phyloP scores from a whole-genome alignment of 2,888 invertebrate genomes.

The Drosophila mimica region DNA sequence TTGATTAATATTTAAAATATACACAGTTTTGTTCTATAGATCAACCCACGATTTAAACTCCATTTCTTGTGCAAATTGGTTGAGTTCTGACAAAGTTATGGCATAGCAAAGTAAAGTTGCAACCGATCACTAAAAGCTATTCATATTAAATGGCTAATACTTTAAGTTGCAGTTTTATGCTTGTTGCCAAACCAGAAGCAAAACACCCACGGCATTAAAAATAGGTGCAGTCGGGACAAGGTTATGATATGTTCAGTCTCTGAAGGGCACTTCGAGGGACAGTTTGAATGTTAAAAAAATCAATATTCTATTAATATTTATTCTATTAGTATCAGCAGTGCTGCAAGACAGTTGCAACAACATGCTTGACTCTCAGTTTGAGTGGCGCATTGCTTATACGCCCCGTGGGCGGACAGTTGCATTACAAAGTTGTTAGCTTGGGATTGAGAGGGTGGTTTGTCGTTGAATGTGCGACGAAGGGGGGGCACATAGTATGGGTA shows the following conservation, averaged over 20 bases:
- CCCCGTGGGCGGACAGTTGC: slow-evolving; percentile 56
- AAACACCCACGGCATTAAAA: background rate
- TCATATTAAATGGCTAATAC: background rate
- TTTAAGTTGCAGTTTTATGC: background rate
- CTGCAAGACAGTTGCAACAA: slow-evolving; percentile 22
- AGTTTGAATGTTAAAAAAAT: background rate
- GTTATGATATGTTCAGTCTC: background rate
- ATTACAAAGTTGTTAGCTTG: slow-evolving; percentile 36
- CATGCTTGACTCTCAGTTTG: slow-evolving; percentile 7
- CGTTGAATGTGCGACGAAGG: background rate
- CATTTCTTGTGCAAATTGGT: background rate
- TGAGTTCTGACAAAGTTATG: background rate
- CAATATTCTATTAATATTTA: slow-evolving; percentile 17
- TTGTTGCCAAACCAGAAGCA: background rate
- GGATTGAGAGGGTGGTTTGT: background rate
- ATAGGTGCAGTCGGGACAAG: background rate
- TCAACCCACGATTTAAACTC: background rate
- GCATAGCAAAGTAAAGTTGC: background rate
- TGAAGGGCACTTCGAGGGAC: slow-evolving; percentile 5
- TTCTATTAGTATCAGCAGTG: slow-evolving; percentile 23
- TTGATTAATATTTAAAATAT: no score
- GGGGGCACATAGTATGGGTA: background rate
- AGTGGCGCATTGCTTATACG: slow-evolving; percentile 45
- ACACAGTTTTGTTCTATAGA: background rate
- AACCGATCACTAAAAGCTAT: background rate